Percentiles rank a stretch among this genome's conserved stretches.
Evolutionary conservation across 1,140 invertebrate genomes (phyloP).

Genomic region (Hylaeus anthracinus): DNA sequence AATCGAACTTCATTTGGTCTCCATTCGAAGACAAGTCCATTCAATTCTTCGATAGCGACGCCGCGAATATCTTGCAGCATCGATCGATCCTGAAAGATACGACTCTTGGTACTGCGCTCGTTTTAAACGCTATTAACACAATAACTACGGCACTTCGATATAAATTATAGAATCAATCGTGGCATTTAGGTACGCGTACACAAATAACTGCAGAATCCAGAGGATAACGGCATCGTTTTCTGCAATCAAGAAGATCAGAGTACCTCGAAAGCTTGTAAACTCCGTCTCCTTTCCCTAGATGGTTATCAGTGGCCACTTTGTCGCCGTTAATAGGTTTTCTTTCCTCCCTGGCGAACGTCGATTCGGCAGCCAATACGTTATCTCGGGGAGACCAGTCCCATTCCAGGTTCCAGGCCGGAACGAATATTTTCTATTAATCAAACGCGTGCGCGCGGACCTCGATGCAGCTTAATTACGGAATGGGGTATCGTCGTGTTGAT

Average conservation of each 20-base stretch:
- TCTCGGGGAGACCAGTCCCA: neutral
- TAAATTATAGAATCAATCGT: too few species aligned
- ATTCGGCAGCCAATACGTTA: neutral
- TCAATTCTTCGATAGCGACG: too few species aligned
- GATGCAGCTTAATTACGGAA: slow-evolving; percentile 31
- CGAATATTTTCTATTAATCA: slow-evolving; percentile 35
- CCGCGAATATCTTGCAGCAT: too few species aligned
- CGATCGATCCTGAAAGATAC: too few species aligned
- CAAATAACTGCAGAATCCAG: neutral
- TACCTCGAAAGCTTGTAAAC: neutral
- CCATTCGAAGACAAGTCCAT: too few species aligned
- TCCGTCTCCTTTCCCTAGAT: neutral
- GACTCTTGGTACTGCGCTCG: too few species aligned
- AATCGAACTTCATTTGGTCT: too few species aligned
- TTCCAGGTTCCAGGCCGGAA: slow-evolving; percentile 5
- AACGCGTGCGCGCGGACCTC: slow-evolving; percentile 11
- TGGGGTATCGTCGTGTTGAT: slow-evolving; percentile 37
- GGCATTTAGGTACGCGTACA: too few species aligned
- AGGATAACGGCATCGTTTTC: neutral
- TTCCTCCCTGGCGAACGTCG: neutral
- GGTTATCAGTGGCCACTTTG: neutral
- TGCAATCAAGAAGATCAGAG: neutral
- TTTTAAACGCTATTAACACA: too few species aligned
- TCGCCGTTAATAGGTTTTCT: neutral
- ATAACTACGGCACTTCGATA: too few species aligned